A percentile compares a stretch with the other conserved stretches of the same genome.
Conservation (phyloP, 2,888 invertebrate species). For the Apeira syringaria region DNA sequence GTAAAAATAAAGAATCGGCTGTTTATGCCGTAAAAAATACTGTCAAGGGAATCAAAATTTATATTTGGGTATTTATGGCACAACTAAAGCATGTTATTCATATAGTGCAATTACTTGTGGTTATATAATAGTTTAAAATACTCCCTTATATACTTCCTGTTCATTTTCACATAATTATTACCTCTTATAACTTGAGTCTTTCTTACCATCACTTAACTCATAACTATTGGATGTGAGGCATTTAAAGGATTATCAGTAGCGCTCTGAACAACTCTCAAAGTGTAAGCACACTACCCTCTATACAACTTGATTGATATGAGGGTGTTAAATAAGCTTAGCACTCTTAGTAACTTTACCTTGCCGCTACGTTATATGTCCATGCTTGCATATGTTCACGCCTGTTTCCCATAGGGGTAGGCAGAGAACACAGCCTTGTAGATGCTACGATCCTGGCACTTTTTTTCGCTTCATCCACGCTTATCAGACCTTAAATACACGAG, state of each 20-base stretch:
- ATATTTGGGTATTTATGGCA: background rate
- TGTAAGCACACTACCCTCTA: slow-evolving; percentile 19
- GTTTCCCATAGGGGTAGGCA: no score
- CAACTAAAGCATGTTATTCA: background rate
- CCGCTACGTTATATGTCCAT: background rate
- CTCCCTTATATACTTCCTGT: background rate
- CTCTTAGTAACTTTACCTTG: background rate
- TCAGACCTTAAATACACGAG: no score
- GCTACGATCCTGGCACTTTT: no score
- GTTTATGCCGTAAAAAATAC: no score
- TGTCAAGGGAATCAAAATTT: no score
- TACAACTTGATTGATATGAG: slow-evolving; percentile 26
- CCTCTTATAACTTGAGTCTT: slow-evolving; percentile 17
- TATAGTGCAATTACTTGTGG: no score
- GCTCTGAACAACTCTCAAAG: slow-evolving; percentile 23
- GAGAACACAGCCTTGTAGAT: no score
- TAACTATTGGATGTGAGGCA: slow-evolving; percentile 17
- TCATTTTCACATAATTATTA: background rate
- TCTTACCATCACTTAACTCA: slow-evolving; percentile 9
- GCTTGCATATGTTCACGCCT: background rate
- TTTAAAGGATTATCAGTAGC: slow-evolving; percentile 26
- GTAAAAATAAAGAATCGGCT: no score
- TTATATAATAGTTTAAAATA: background rate
- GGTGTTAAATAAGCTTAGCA: background rate
- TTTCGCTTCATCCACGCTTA: no score